Conservation (phyloP, 2,797 vertebrate species). For the Eptatretus atami region DNA sequence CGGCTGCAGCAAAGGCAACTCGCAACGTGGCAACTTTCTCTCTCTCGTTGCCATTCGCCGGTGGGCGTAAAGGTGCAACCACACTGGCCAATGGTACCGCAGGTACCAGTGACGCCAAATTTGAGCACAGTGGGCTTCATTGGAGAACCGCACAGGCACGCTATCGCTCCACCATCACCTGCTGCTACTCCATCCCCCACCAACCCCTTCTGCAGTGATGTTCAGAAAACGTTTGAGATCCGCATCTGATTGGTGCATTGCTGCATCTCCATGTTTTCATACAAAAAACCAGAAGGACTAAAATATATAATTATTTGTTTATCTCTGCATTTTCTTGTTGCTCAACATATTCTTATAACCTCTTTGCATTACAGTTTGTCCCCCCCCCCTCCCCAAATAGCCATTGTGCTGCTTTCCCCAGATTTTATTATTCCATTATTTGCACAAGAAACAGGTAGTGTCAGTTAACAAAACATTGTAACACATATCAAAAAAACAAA, state of each 20-base stretch:
- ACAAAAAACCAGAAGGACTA: no score
- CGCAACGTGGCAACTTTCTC: no score
- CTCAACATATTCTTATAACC: no score
- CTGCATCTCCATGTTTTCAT: background rate
- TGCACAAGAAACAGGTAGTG: no score
- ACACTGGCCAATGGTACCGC: background rate
- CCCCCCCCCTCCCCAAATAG: no score
- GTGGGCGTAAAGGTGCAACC: background rate
- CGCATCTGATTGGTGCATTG: background rate
- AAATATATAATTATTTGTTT: no score
- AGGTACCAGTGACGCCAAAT: conserved; percentile 24
- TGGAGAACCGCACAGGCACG: conserved; percentile 48
- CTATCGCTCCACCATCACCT: background rate
- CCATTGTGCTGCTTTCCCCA: no score
- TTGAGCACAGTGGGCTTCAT: conserved; percentile 86
- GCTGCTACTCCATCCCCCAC: conserved; percentile 70
- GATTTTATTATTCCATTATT: no score
- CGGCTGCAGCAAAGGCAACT: conserved; percentile 1
- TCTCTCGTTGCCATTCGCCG: background rate
- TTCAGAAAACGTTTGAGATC: conserved; percentile 96
- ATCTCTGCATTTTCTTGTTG: no score
- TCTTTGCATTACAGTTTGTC: no score
- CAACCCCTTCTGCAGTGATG: conserved; percentile 83
- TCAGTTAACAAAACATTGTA: no score
- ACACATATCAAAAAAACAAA: no score